These are phyloP conservation scores for Drosophila sulfurigaster DNA, from an alignment of 1,140 invertebrate genomes.

Conservation along the genomic window DNA sequence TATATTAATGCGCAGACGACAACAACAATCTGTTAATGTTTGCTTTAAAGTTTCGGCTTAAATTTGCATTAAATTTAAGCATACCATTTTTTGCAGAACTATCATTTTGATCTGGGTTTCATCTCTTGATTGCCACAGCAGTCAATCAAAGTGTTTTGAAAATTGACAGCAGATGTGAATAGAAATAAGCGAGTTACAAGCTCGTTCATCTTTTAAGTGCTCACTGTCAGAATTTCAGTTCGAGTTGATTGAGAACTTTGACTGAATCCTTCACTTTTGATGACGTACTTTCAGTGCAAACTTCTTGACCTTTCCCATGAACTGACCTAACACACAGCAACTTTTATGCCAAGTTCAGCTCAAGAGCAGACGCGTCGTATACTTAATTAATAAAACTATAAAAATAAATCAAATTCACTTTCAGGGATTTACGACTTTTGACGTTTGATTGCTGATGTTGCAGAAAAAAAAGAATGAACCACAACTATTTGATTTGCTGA, in stretches of 20 bases:
- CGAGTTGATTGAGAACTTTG: not conserved
- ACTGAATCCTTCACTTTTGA: not conserved
- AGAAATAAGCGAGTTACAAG: not conserved
- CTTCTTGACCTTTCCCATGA: not conserved
- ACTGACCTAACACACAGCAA: too few species aligned
- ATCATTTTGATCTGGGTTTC: not conserved
- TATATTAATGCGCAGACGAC: not conserved
- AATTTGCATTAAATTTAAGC: too few species aligned
- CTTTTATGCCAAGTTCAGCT: not conserved
- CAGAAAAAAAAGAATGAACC: not conserved
- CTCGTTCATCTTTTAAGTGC: not conserved
- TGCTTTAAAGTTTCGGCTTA: not conserved
- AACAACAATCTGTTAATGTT: not conserved
- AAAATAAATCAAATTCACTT: slow-evolving; percentile 13
- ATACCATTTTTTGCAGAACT: too few species aligned
- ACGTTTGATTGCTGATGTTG: slow-evolving; percentile 19
- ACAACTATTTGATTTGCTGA: slow-evolving; percentile 35
- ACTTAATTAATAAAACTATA: not conserved
- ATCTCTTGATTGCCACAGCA: not conserved
- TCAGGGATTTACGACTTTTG: slow-evolving; percentile 33
- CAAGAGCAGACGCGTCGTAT: not conserved
- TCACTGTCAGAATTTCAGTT: not conserved
- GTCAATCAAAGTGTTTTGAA: not conserved
- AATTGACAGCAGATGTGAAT: not conserved
- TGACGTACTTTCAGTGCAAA: not conserved